Base-by-base conservation (phyloP, 2,113 vertebrate species). In the Merops nubicus region DNA sequence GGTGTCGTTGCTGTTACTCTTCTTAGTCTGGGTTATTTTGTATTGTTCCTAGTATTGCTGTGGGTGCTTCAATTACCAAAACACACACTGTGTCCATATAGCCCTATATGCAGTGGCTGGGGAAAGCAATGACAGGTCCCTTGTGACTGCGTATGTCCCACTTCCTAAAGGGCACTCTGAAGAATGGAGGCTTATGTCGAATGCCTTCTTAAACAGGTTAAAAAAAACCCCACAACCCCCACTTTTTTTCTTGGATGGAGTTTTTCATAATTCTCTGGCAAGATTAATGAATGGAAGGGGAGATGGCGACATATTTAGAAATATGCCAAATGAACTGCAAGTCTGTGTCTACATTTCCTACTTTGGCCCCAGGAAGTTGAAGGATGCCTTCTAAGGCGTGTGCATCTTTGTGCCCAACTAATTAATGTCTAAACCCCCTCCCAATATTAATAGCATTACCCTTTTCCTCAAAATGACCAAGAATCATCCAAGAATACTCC, bases 61-160 rank as follows among this genome's bases (percentile, higher is more conserved):
- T 38, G 6, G 9, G 22, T 64, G 10, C 81, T 85, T 91, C 65
- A 50, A 19, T 25, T 50, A 38, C 54, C 12, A 47, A 76, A 93
- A 84, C 28, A 34, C 11, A 77, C 0, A 4, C 5, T 54, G 26
- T 40, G 51, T 26, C 15, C 38, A 29, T 38, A 42, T 3, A 90
- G 33, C 22, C 36, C 68, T 21, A 40, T 19, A 8, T 1, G 3
- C 12, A 57, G 56, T 3, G n/a, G 56, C 33, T 22, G 51, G 29
- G 51, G 31, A 89, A 86, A 81, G 43, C 25, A 78, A 19, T 9
- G 54, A 62, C 26, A 74, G 11, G 19, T 78, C 51, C 64, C 63
- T 47, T 47, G 20, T 36, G 63, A 62, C 54, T 64, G 12, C 1
- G 1, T 33, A 15, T 0, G 0, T 25, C 33, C 36, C 40, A 31